Evolutionary conservation across 2,888 invertebrate species (phyloP).

Genomic region (Anticlea derivata): DNA sequence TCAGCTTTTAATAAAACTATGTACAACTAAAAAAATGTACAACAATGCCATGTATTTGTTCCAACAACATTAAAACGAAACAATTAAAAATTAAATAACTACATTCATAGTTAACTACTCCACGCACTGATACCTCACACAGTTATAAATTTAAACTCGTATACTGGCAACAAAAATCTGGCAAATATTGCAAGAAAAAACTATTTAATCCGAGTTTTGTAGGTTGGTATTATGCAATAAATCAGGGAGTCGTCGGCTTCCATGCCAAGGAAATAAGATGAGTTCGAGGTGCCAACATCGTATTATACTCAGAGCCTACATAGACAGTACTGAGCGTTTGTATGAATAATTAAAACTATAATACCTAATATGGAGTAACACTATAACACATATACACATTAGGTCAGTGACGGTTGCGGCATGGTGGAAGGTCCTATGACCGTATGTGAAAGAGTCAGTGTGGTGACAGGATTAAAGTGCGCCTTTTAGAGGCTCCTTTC

Average conservation of each 20-base stretch:
- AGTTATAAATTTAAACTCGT: slow-evolving; percentile 46
- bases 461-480: too few relatives aligned
- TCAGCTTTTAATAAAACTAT: too few relatives aligned
- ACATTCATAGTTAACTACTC: slow-evolving; percentile 22
- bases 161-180: slow-evolving; percentile 45
- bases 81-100: slow-evolving; percentile 29
- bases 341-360: slow-evolving; percentile 28
- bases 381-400: too few relatives aligned
- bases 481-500: too few relatives aligned
- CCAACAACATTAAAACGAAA: slow-evolving; percentile 12
- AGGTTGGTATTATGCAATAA: slow-evolving; percentile 74
- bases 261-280: slow-evolving; percentile 82
- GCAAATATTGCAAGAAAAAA: slow-evolving; percentile 65
- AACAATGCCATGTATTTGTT: slow-evolving; percentile 11
- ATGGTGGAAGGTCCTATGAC: too few relatives aligned
- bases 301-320: slow-evolving; percentile 27
- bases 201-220: slow-evolving; percentile 80
- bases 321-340: slow-evolving; percentile 14
- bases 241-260: slow-evolving; percentile 71
- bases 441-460: too few relatives aligned
- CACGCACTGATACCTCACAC: slow-evolving; percentile 39
- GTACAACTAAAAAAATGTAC: too few relatives aligned
- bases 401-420: too few relatives aligned
- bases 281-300: slow-evolving; percentile 78
- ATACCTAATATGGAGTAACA: neutral